Percentiles rank a stretch among this genome's conserved stretches.
phyloP scores from a whole-genome alignment of 1,140 invertebrate species.

The Penaeus chinensis region DNA sequence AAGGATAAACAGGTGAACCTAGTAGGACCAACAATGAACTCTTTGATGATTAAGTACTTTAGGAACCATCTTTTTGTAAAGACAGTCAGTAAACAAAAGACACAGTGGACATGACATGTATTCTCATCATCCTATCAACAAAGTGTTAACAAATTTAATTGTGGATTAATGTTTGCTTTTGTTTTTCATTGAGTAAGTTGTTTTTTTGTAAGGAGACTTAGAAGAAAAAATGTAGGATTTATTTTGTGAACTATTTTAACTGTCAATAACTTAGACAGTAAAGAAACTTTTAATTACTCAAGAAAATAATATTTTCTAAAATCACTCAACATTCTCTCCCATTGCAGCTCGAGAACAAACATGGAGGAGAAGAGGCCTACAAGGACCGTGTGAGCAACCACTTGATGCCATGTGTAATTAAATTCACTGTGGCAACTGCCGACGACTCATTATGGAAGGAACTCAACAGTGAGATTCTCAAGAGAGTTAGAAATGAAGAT shows the following conservation, averaged over 20 bases:
- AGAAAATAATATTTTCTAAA: neutral
- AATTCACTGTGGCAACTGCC: conserved; percentile 82
- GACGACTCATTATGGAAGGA: conserved; percentile 90
- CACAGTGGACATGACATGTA: too few species aligned
- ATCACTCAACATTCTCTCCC: conserved; percentile 24
- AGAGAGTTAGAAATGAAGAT: conserved; percentile 84
- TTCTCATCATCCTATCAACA: too few species aligned
- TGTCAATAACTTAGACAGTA: neutral
- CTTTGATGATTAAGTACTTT: too few species aligned
- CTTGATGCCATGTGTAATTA: conserved; percentile 82
- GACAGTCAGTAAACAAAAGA: too few species aligned
- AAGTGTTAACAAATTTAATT: too few species aligned
- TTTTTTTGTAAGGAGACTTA: too few species aligned
- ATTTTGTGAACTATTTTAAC: neutral
- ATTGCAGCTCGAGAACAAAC: conserved; percentile 79
- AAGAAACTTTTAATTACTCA: neutral
- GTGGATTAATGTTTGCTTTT: too few species aligned
- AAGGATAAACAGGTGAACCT: too few species aligned
- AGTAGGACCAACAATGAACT: too few species aligned
- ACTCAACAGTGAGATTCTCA: conserved; percentile 87
- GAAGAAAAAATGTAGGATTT: neutral
- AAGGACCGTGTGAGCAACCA: conserved; percentile 74
- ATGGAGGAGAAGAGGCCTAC: conserved; percentile 75
- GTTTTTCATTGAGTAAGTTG: too few species aligned
- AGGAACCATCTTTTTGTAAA: too few species aligned